A percentile compares a stretch with the other conserved stretches of the same genome.
These are phyloP conservation scores for Aphelenchoides fujianensis DNA, from an alignment of 1,140 invertebrate species.

Conservation along the genomic window DNA sequence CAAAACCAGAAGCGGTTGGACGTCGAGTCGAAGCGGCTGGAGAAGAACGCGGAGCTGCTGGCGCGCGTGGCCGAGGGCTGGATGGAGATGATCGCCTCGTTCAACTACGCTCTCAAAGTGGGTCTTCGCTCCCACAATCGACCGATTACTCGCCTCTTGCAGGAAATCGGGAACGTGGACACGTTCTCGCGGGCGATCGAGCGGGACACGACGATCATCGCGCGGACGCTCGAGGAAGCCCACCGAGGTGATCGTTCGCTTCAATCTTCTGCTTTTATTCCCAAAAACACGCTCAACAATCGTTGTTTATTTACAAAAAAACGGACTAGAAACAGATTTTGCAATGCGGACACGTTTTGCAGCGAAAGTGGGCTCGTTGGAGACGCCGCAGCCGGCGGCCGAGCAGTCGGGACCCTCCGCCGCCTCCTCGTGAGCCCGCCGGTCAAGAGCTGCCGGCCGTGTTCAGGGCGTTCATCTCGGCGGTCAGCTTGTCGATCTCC, in stretches of 20 bases:
- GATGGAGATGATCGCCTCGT: constrained; percentile 21
- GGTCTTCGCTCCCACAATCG: constrained; percentile 38
- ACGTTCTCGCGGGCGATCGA: constrained; percentile 97
- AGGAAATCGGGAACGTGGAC: constrained; percentile 94
- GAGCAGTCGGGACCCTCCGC: neutral
- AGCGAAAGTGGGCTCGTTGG: neutral
- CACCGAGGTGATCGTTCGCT: constrained; percentile 81
- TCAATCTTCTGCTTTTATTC: no score
- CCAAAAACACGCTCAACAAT: constrained; percentile 14
- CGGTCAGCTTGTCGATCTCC: constrained; percentile 63
- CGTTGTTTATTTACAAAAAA: neutral
- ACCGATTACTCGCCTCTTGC: constrained; percentile 35
- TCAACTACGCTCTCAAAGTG: constrained; percentile 31
- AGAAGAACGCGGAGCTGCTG: constrained; percentile 18
- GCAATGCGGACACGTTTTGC: no score
- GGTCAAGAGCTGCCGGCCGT: neutral
- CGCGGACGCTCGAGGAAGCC: constrained; percentile 85
- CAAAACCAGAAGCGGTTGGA: constrained; percentile 33
- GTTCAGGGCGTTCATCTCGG: constrained; percentile 47
- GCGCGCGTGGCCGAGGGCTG: constrained; percentile 19
- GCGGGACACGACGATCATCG: constrained; percentile 87
- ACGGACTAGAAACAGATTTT: neutral
- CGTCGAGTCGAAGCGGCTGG: constrained; percentile 29
- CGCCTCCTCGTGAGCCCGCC: neutral
- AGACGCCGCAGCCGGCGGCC: no score